Evolutionary conservation across 2,888 invertebrate genomes (phyloP), one percentile per base, ranked within the genome.

Genomic region (Clanis bilineata): DNA sequence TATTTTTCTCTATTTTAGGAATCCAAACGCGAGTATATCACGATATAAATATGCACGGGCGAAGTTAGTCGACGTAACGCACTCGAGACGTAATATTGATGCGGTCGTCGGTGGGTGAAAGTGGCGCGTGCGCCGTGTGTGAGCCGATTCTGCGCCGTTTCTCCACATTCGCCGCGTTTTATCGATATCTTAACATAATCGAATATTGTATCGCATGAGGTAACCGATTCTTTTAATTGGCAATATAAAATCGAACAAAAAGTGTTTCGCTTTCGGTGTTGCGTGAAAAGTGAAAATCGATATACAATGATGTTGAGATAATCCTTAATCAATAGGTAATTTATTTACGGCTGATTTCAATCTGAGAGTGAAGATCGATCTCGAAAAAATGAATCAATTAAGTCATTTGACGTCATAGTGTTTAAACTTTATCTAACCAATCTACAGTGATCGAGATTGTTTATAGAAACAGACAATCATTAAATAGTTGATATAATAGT

Each of bases 151-250:
- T 25, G 25, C 51, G 22, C 22, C 44, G 51, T 51, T 51, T 32
- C 51, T 51, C 51, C 51, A 51, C 51, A 51, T 51, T 28, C 18
- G 23, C 44, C 44, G 23, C 21, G 22, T 44, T 44, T 44, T 51
- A 51, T 51, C 18, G 51, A 28, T 51, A 51, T 18, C 28, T 51
- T 51, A 32, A 51, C 15, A 51, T 51, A 51, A 51, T 51, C 28
- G 51, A 51, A 28, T 15, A 28, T 47, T 15, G 28, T 15, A 28
- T 18, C 18, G 32, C 32, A 51, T 51, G 32, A 51, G 32, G 28
- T 51, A 51, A 51, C 51, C 15, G 28, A 51, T 18, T 32, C 44
- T 15, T 32, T 51, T 51, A 21, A 51, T 51, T 32, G 18, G 32
- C 18, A 41, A 15, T n/a, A 51, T 32, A 32, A 32, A 51, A 51